phyloP scores from a whole-genome alignment of 2,888 invertebrate species.

The Polydrusus tereticollis region DNA sequence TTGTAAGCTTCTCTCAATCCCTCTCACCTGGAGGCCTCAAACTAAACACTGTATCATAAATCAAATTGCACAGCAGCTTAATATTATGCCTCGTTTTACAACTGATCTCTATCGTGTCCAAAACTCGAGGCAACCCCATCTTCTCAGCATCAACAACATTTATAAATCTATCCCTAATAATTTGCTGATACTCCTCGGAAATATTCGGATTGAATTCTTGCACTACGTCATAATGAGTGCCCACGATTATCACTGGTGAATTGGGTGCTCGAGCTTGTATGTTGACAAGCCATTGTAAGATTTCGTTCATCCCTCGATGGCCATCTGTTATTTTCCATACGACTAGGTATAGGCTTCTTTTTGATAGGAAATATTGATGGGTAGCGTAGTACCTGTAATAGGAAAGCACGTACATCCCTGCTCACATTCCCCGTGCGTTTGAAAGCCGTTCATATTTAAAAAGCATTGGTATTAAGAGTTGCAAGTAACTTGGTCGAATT shows the following conservation, averaged over 20 bases:
- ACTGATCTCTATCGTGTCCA: slow-evolving; percentile 93
- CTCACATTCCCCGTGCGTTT: too few species aligned
- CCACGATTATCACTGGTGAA: slow-evolving; percentile 95
- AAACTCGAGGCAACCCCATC: slow-evolving; percentile 91
- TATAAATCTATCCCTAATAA: slow-evolving; percentile 87
- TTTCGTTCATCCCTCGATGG: slow-evolving; percentile 87
- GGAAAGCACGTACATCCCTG: too few species aligned
- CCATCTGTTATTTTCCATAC: slow-evolving; percentile 96
- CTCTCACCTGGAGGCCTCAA: slow-evolving; percentile 84
- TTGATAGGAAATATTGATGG: slow-evolving; percentile 97
- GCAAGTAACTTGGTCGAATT: too few species aligned
- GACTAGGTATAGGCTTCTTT: slow-evolving; percentile 93
- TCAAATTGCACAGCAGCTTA: slow-evolving; percentile 87
- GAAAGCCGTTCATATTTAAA: too few species aligned
- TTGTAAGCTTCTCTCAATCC: slow-evolving; percentile 11
- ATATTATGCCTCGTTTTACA: slow-evolving; percentile 92
- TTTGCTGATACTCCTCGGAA: slow-evolving; percentile 88
- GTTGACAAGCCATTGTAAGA: slow-evolving; percentile 96
- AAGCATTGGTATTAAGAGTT: too few species aligned
- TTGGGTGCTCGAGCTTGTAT: slow-evolving; percentile 95
- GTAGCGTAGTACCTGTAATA: slow-evolving; percentile 90
- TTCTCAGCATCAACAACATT: slow-evolving; percentile 96
- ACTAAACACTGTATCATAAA: slow-evolving; percentile 94
- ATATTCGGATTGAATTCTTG: slow-evolving; percentile 72
- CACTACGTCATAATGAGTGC: slow-evolving; percentile 94